These are phyloP conservation scores for Danionella cerebrum DNA, from an alignment of 2,113 vertebrate species.

Conservation along the genomic window DNA sequence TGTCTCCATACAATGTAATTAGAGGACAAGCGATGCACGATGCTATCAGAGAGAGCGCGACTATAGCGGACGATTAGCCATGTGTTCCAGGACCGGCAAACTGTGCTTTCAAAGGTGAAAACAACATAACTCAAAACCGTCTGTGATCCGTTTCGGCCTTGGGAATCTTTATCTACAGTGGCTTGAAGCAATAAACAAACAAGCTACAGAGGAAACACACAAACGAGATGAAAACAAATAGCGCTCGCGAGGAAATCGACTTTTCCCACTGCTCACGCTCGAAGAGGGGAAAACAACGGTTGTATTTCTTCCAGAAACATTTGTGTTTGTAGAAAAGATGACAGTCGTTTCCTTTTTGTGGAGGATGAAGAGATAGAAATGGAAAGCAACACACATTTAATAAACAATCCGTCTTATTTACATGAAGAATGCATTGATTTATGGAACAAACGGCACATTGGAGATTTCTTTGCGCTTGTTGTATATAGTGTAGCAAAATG, in stretches of 20 bases:
- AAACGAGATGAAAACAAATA: constrained; percentile 2
- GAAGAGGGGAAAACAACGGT: neutral
- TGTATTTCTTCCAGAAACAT: neutral
- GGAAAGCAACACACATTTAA: constrained; percentile 8
- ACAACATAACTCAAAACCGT: constrained; percentile 26
- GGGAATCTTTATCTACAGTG: constrained; percentile 35
- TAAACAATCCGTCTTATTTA: constrained; percentile 20
- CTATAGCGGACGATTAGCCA: constrained; percentile 26
- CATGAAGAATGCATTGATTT: no score
- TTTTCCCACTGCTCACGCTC: neutral
- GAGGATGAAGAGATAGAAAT: neutral
- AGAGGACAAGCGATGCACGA: neutral
- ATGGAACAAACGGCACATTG: no score
- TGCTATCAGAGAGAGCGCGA: no score
- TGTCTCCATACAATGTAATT: neutral
- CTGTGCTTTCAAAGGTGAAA: constrained; percentile 4
- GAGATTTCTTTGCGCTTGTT: no score
- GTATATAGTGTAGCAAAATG: no score
- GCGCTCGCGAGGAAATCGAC: neutral
- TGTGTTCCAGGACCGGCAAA: neutral
- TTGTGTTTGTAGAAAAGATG: neutral
- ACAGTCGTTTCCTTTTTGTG: neutral
- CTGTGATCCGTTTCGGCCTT: constrained; percentile 9
- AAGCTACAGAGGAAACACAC: constrained; percentile 11
- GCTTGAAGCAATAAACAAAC: constrained; percentile 34